A percentile compares a stretch with the other conserved stretches of the same genome.
Evolutionary conservation across 2,113 vertebrate species (phyloP).

Genomic region (Pterocles burchelli): DNA sequence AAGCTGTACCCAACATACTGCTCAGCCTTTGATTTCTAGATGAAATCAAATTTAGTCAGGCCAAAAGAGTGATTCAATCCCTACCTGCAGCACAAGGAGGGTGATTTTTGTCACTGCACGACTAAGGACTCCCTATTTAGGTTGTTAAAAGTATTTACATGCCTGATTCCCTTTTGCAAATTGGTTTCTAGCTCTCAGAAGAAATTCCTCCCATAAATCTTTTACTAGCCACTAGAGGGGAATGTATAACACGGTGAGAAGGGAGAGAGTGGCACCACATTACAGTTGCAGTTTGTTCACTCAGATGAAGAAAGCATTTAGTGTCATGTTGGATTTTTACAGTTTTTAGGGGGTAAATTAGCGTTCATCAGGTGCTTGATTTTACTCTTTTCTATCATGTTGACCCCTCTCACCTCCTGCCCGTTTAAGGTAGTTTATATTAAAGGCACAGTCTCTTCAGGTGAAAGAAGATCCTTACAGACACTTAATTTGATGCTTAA

Average conservation of each 20-base stretch:
- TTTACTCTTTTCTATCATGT: background rate
- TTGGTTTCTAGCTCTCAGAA: background rate
- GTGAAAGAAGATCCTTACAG: background rate
- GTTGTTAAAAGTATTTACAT: background rate
- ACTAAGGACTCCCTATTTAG: background rate
- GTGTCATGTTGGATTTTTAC: background rate
- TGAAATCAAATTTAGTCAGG: rapidly evolving
- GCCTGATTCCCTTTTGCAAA: background rate
- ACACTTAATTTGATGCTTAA: background rate
- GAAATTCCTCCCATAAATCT: conserved; percentile 15
- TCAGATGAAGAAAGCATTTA: background rate
- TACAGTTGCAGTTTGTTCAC: background rate
- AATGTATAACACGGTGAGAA: background rate
- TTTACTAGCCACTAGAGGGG: conserved; percentile 51
- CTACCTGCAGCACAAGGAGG: background rate
- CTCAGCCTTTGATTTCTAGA: background rate
- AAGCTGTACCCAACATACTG: background rate
- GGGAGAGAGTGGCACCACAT: background rate
- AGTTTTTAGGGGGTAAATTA: background rate
- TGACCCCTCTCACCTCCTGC: background rate
- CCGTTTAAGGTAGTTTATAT: background rate
- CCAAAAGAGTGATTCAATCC: background rate
- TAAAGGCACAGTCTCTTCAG: background rate
- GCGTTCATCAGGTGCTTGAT: background rate
- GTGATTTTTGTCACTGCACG: background rate